These are phyloP conservation scores for Rutilus rutilus DNA, from an alignment of 2,113 vertebrate species.

Conservation along the genomic window DNA sequence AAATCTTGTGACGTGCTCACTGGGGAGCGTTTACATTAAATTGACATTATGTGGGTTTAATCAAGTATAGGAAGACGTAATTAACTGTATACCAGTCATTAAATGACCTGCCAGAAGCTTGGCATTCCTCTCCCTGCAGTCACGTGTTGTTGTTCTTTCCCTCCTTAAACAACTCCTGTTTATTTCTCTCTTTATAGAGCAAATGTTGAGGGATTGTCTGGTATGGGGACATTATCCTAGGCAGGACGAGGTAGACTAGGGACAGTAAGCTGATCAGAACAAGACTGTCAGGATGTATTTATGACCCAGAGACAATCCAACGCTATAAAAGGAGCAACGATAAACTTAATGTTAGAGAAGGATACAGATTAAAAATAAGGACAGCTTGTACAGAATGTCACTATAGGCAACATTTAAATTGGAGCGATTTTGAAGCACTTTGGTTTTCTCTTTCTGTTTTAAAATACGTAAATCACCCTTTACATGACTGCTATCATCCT, in stretches of 20 bases:
- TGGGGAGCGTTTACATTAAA: neutral
- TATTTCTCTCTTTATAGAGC: slow-evolving; percentile 46
- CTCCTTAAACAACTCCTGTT: neutral
- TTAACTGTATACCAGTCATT: slow-evolving; percentile 11
- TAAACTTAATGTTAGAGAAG: neutral
- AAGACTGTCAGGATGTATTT: slow-evolving; percentile 45
- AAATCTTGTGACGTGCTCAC: neutral
- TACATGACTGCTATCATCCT: neutral
- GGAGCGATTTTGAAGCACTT: neutral
- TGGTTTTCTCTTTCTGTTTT: neutral
- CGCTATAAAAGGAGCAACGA: slow-evolving; percentile 24
- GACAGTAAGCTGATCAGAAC: slow-evolving; percentile 59
- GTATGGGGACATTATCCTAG: neutral
- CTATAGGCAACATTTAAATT: neutral
- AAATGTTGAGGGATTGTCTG: slow-evolving; percentile 40
- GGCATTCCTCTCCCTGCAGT: neutral
- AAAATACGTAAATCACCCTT: neutral
- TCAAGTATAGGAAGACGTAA: neutral
- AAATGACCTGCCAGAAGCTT: neutral
- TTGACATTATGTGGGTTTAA: neutral
- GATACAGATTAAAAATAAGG: neutral
- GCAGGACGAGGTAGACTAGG: neutral
- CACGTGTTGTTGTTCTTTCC: neutral
- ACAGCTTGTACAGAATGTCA: neutral
- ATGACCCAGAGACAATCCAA: slow-evolving; percentile 38